phyloP scores from a whole-genome alignment of 2,888 invertebrate species.

The Trissoscelio sp. region DNA sequence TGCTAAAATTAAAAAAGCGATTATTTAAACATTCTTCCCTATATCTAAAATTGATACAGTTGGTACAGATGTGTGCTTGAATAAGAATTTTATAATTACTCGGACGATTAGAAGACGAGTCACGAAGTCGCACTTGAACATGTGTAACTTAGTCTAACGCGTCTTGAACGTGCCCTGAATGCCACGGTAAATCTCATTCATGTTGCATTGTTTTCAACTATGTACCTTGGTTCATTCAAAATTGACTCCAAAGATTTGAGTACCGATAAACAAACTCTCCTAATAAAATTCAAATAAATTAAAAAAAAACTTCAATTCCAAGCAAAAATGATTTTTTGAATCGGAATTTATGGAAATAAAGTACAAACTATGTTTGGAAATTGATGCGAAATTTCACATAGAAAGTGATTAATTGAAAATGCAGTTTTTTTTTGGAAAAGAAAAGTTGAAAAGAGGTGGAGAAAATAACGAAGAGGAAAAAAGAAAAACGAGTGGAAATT shows the following conservation, averaged over 20 bases:
- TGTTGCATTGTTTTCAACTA: constrained; percentile 52
- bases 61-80: no score
- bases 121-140: constrained; percentile 73
- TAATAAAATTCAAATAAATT: not conserved
- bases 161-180: constrained; percentile 76
- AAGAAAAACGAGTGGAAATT: constrained; percentile 30
- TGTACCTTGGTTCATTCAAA: constrained; percentile 51
- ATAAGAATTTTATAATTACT: constrained; percentile 13
- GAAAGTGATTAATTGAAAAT: not conserved
- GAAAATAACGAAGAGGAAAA: constrained; percentile 5
- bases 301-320: no score
- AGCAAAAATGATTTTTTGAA: no score
- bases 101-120: constrained; percentile 76
- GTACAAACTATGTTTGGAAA: not conserved
- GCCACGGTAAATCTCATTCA: constrained; percentile 50
- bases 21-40: no score
- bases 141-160: constrained; percentile 75
- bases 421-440: no score
- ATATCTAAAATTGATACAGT: no score
- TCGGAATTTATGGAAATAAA: constrained; percentile 25
- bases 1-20: no score
- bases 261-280: constrained; percentile 1
- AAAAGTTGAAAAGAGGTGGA: constrained; percentile 21
- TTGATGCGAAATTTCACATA: no score
- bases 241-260: constrained; percentile 25